phyloP scores from a whole-genome alignment of 2,113 vertebrate genomes.

The Ptychochromis oligacanthus region DNA sequence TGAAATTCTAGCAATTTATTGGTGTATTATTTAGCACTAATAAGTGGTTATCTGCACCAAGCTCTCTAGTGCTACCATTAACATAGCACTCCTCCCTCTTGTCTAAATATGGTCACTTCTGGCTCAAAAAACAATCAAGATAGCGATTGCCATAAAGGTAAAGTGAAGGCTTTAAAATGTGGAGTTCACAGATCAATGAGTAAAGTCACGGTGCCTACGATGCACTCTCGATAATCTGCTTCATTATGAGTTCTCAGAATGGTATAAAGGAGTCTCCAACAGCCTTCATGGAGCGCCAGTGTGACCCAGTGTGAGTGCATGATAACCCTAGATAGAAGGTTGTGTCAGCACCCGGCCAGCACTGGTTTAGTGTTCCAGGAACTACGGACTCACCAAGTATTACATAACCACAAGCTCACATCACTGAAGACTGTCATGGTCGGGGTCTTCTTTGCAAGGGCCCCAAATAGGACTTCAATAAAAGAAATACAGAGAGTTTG shows the following conservation, averaged over 20 bases:
- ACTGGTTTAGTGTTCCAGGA: slow-evolving; percentile 38
- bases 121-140: background rate
- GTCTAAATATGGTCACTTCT: background rate
- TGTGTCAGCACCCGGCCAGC: background rate
- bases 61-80: background rate
- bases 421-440: background rate
- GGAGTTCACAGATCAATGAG: background rate
- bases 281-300: background rate
- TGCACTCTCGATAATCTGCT: background rate
- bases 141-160: background rate
- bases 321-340: background rate
- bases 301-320: slow-evolving; percentile 12
- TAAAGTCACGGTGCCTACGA: rapidly evolving
- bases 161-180: background rate
- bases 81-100: background rate
- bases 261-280: background rate
- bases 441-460: background rate
- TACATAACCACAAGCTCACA: slow-evolving; percentile 43
- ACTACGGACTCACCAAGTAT: slow-evolving; percentile 31
- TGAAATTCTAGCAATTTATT: too few relatives aligned
- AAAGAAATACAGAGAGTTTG: background rate
- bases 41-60: background rate
- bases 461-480: background rate
- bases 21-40: too few relatives aligned
- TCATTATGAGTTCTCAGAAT: background rate